Evolutionary conservation across 2,113 vertebrate genomes (phyloP), one percentile per base, ranked within the genome.

Genomic region (Rallus limicola): DNA sequence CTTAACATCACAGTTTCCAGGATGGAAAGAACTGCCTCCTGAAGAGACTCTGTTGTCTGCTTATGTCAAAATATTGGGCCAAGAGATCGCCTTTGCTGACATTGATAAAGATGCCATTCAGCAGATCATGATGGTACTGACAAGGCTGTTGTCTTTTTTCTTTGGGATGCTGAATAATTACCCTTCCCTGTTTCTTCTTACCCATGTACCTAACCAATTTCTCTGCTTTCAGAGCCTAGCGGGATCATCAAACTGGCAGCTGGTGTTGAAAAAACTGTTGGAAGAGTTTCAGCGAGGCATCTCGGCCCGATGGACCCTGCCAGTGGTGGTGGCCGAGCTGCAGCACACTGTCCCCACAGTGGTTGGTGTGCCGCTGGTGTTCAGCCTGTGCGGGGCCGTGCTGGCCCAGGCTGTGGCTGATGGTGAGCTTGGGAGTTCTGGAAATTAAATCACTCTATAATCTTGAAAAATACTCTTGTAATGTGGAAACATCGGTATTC

Each of bases 361-460:
- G 46, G 70, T 97, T 1, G 98, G 98, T 24, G 3, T 99, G 46
- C 98, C 99, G 0, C 94, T 99, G 96, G 98, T 99, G 96, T 42
- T 99, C 2, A 79, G 97, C 48, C 68, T 98, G 16, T 98, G 97
- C 14, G 92, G 92, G 10, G 50, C 96, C 21, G 16, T n/a, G 13
- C 97, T 99, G 74, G 97, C 92, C 88, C 92, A 74, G 71, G 96
- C 97, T 76, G 58, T 14, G 2, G 76, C 97, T 1, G 28, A 97
- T 0, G 90, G 99, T 99, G 94, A 96, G 97, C 44, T 8, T 28
- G 62, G 52, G 34, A 10, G 21, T 28, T 53, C 23, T 36, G 36
- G 50, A 55, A 44, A 76, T 28, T 3, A 65, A 76, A 92, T 82
- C 34, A 29, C 46, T 71, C 23, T 79, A 1, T 38, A 11, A 75